phyloP scores from a whole-genome alignment of 2,797 vertebrate genomes.

The Mormyrus proboscirostris region DNA sequence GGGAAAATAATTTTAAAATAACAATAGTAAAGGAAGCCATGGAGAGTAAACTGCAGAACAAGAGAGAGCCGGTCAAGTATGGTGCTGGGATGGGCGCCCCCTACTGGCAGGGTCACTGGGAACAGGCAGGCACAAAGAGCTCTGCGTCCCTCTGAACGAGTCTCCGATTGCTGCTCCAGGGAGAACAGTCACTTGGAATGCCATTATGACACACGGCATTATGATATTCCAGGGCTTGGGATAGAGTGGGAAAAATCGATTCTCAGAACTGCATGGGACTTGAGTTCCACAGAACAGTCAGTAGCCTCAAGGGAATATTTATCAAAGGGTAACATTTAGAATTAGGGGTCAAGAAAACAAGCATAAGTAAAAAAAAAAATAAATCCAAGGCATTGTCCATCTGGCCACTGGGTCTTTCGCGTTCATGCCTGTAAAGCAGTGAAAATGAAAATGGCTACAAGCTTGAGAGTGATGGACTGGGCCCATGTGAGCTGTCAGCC shows the following conservation, averaged over 20 bases:
- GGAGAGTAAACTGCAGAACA: constrained; percentile 55
- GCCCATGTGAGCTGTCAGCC: neutral
- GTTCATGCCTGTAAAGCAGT: neutral
- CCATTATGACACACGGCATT: neutral
- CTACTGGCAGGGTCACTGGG: constrained; percentile 34
- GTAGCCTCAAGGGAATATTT: neutral
- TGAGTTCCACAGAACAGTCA: neutral
- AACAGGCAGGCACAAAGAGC: neutral
- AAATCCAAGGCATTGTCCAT: neutral
- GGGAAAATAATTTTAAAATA: neutral
- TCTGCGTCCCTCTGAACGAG: neutral
- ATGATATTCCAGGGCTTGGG: neutral
- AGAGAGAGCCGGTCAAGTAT: constrained; percentile 45
- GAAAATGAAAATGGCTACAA: neutral
- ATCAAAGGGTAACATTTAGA: neutral
- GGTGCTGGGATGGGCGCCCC: constrained; percentile 33
- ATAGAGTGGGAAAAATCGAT: neutral
- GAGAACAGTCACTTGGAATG: neutral
- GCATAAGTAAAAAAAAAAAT: neutral
- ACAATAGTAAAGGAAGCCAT: neutral
- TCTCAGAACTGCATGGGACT: neutral
- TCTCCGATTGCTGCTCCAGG: neutral
- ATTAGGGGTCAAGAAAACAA: neutral
- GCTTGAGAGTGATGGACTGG: neutral
- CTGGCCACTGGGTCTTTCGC: neutral